A percentile compares a stretch with the other conserved stretches of the same genome.
Evolutionary conservation across 2,888 invertebrate genomes (phyloP).

Genomic region (Schizotus pectinicornis): DNA sequence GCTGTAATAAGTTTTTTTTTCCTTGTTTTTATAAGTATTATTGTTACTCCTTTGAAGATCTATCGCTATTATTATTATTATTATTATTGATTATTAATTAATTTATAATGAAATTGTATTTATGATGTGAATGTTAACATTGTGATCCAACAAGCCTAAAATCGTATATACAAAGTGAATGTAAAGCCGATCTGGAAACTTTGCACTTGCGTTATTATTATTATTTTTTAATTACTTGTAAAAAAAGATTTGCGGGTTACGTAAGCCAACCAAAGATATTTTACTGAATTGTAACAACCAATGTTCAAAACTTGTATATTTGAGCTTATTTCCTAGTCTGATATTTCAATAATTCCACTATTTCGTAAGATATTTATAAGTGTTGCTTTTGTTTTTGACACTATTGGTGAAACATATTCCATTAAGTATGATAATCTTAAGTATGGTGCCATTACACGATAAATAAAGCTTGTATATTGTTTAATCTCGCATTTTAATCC

Average conservation of each 20-base stretch:
- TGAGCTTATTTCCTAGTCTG: slow-evolving; percentile 41
- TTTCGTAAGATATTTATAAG: slow-evolving; percentile 26
- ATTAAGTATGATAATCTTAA: slow-evolving; percentile 29
- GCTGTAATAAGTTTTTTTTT: slow-evolving; percentile 12
- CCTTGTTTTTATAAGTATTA: slow-evolving; percentile 16
- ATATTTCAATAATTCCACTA: slow-evolving; percentile 41
- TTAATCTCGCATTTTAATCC: slow-evolving; percentile 15
- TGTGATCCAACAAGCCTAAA: slow-evolving; percentile 24
- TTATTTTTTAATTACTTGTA: slow-evolving; percentile 1
- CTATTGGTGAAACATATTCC: slow-evolving; percentile 29
- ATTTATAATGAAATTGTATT: background rate
- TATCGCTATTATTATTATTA: slow-evolving; percentile 15
- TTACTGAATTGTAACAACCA: slow-evolving; percentile 5
- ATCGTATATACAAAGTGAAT: slow-evolving; percentile 1
- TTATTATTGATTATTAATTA: background rate
- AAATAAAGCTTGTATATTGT: slow-evolving; percentile 54
- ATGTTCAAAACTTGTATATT: slow-evolving; percentile 11
- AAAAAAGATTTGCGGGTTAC: slow-evolving; percentile 7
- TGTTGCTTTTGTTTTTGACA: slow-evolving; percentile 28
- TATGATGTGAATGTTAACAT: slow-evolving; percentile 14
- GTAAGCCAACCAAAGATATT: slow-evolving; percentile 18
- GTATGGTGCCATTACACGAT: slow-evolving; percentile 50
- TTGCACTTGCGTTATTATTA: too few species aligned
- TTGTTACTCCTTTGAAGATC: slow-evolving; percentile 11
- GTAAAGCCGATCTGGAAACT: background rate